Conservation (phyloP, 2,888 invertebrate genomes). For the Gortyna flavago region DNA sequence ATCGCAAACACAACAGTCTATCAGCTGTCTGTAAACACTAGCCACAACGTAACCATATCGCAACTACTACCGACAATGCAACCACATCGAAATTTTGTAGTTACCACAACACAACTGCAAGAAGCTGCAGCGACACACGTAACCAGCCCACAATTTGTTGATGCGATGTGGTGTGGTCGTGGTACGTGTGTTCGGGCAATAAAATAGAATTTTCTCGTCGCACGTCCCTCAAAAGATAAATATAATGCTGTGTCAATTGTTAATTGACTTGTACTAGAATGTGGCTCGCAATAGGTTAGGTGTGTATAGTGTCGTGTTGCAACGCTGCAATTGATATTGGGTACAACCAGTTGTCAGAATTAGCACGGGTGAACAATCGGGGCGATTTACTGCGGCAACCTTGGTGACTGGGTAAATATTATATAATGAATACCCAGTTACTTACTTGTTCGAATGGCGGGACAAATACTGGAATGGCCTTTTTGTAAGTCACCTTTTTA, state of each 20-base stretch:
- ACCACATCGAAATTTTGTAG: not conserved
- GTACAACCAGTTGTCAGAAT: slow-evolving; percentile 48
- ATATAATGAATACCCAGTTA: not conserved
- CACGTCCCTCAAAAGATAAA: slow-evolving; percentile 21
- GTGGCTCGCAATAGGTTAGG: slow-evolving; percentile 44
- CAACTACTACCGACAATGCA: not conserved
- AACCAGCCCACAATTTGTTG: not conserved
- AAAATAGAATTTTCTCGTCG: slow-evolving; percentile 2
- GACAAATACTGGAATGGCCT: not conserved
- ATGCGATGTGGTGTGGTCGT: not conserved
- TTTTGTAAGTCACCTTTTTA: not conserved
- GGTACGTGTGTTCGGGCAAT: not conserved
- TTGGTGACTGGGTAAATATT: slow-evolving; percentile 28
- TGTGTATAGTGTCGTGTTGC: slow-evolving; percentile 49
- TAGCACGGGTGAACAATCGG: slow-evolving; percentile 43
- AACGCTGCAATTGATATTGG: slow-evolving; percentile 51
- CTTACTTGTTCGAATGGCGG: not conserved
- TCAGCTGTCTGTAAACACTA: not conserved
- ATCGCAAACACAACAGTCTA: not conserved
- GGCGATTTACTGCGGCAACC: slow-evolving; percentile 24
- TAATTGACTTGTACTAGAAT: slow-evolving; percentile 56
- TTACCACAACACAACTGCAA: not conserved
- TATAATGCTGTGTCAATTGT: slow-evolving; percentile 42
- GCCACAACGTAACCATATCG: not conserved
- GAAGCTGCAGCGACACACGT: not conserved